phyloP scores from a whole-genome alignment of 2,113 vertebrate species.

The Gorsachius goisagi region DNA sequence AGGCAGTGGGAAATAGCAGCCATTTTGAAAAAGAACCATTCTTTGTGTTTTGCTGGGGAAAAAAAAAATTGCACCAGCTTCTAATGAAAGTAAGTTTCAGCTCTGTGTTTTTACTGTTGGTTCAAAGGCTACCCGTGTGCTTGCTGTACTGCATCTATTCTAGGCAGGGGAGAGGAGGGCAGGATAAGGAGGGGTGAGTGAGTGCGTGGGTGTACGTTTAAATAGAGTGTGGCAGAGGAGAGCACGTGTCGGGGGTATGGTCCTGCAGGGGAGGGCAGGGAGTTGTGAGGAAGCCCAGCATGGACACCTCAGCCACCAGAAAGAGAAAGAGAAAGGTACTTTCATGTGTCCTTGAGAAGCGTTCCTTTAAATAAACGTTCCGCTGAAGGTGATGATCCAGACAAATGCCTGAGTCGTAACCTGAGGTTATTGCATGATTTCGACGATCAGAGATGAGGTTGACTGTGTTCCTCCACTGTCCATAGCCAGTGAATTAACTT shows the following conservation, averaged over 20 bases:
- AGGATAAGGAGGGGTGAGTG: neutral
- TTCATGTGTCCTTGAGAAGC: neutral
- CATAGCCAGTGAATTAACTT: neutral
- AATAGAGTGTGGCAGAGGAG: neutral
- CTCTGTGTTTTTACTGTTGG: neutral
- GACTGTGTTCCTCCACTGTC: neutral
- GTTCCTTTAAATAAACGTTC: neutral
- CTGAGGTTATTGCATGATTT: neutral
- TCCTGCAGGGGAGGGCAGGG: neutral
- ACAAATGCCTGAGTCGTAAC: fast-evolving
- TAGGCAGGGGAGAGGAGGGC: neutral
- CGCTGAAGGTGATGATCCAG: neutral
- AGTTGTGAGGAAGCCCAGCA: neutral
- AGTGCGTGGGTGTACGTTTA: neutral
- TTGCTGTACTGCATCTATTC: neutral
- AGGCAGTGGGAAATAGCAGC: neutral
- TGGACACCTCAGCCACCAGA: neutral
- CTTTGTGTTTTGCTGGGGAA: neutral
- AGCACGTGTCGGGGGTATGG: fast-evolving
- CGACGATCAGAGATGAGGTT: neutral
- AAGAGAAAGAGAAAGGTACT: neutral
- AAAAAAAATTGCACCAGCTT: neutral
- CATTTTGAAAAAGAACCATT: conserved; percentile 14
- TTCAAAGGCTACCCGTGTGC: neutral
- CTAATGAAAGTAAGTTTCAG: neutral